A percentile compares a stretch with the other conserved stretches of the same genome.
Evolutionary conservation across 2,797 vertebrate species (phyloP).

Genomic region (Agapornis canus): DNA sequence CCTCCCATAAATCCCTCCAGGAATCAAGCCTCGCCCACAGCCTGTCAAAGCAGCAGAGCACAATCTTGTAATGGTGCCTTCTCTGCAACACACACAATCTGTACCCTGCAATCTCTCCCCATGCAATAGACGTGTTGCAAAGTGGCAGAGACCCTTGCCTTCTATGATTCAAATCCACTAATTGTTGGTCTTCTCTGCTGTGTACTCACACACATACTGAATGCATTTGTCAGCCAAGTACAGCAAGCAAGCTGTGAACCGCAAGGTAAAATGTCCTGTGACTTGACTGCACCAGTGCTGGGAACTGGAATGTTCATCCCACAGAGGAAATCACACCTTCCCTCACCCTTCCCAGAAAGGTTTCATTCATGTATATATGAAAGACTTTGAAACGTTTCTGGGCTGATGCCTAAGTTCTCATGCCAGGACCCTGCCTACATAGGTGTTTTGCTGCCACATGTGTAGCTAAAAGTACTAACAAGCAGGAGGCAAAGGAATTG

Average conservation of each 20-base stretch:
- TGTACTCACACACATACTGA: slow-evolving; percentile 7
- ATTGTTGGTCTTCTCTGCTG: background rate
- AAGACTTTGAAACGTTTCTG: background rate
- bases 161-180: slow-evolving; percentile 54
- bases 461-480: background rate
- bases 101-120: background rate
- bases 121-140: background rate
- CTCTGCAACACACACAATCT: background rate
- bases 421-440: background rate
- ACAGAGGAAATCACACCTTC: slow-evolving; percentile 14
- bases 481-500: background rate
- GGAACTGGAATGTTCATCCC: background rate
- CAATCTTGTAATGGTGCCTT: background rate
- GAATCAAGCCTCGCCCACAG: background rate
- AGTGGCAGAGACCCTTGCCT: slow-evolving; percentile 4
- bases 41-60: background rate
- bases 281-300: background rate
- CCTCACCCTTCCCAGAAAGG: background rate
- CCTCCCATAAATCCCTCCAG: background rate
- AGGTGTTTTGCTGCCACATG: background rate
- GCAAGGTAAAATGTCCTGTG: background rate
- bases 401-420: background rate
- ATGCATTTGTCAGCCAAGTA: slow-evolving; percentile 28
- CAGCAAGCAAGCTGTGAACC: slow-evolving; percentile 4
- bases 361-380: background rate